A percentile compares a stretch with the other conserved stretches of the same genome.
Evolutionary conservation across 2,797 vertebrate species (phyloP).

Genomic region (Antennarius maculatus): DNA sequence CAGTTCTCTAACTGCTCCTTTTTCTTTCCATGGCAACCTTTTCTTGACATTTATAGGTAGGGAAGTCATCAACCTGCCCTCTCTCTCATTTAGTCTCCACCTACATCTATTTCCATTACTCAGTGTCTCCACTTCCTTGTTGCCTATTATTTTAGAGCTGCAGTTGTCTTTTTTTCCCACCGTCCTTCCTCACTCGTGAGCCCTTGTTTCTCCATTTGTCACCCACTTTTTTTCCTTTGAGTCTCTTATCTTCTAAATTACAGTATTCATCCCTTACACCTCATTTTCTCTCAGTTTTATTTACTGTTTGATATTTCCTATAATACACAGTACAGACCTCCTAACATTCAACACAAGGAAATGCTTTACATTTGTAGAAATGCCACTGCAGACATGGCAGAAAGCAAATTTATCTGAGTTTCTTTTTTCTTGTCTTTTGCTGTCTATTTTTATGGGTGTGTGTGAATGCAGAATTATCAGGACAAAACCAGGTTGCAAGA

Average conservation of each 20-base stretch:
- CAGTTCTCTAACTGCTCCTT: constrained; percentile 32
- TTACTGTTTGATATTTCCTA: not conserved
- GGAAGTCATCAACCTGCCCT: constrained; percentile 32
- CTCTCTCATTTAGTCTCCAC: constrained; percentile 29
- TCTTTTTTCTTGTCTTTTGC: too few relatives aligned
- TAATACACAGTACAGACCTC: not conserved
- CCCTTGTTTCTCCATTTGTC: constrained; percentile 25
- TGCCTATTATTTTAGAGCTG: constrained; percentile 24
- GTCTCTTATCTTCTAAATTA: constrained; percentile 16
- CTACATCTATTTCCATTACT: constrained; percentile 46
- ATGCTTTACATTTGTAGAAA: not conserved
- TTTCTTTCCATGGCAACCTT: constrained; percentile 41
- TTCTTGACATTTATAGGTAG: constrained; percentile 54
- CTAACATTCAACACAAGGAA: not conserved
- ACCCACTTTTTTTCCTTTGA: constrained; percentile 6
- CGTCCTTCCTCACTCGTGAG: constrained; percentile 3
- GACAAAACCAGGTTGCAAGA: too few relatives aligned
- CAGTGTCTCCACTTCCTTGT: constrained; percentile 24
- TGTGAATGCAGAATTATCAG: too few relatives aligned
- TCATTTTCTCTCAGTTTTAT: not conserved
- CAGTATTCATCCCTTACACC: constrained; percentile 9
- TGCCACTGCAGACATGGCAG: not conserved
- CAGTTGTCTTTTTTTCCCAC: constrained; percentile 10
- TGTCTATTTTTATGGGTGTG: too few relatives aligned
- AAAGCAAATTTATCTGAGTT: not conserved